phyloP scores from a whole-genome alignment of 2,113 vertebrate species.

The Xiphophorus maculatus region DNA sequence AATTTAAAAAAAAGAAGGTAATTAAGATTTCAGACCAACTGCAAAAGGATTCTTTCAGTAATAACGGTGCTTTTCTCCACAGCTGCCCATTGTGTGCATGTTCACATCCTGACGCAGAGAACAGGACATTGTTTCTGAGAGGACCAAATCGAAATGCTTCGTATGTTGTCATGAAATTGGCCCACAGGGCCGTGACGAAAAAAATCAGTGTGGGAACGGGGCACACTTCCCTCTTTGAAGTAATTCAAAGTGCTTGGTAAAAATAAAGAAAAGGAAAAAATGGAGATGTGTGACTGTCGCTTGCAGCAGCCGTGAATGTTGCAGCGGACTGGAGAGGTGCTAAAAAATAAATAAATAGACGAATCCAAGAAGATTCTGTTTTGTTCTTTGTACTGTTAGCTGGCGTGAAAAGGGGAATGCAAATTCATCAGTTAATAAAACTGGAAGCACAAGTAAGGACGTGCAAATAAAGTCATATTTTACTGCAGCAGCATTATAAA shows the following conservation, averaged over 20 bases:
- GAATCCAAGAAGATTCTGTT: too few species aligned
- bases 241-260: background rate
- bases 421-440: background rate
- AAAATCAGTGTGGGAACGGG: background rate
- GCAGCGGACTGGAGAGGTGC: background rate
- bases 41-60: too few species aligned
- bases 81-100: slow-evolving; percentile 10
- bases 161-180: background rate
- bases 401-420: background rate
- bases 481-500: background rate
- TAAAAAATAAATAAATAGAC: too few species aligned
- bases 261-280: background rate
- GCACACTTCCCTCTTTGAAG: background rate
- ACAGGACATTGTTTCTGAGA: slow-evolving; percentile 13
- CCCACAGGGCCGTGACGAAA: background rate
- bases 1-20: too few species aligned
- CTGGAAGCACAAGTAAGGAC: background rate
- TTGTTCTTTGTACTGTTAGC: background rate
- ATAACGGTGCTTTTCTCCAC: background rate
- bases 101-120: slow-evolving; percentile 8
- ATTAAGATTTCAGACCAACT: background rate
- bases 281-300: background rate
- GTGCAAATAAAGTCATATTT: background rate
- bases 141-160: background rate
- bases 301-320: background rate